Conservation (phyloP, 2,113 vertebrate genomes). For the Phalacrocorax carbo region DNA sequence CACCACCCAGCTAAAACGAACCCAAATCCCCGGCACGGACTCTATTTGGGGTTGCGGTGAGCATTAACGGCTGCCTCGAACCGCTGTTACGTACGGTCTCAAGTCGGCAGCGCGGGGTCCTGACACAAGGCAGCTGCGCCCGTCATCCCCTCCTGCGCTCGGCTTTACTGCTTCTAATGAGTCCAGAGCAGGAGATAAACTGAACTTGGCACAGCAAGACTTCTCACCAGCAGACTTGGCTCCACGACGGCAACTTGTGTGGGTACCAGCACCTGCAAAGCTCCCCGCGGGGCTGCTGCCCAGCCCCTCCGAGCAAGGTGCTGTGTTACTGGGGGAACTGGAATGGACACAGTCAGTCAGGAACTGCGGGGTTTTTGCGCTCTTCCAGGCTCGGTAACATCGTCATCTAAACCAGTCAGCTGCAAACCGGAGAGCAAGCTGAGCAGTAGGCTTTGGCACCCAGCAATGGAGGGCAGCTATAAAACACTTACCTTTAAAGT, state of each 20-base stretch:
- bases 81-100: neutral
- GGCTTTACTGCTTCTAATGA: neutral
- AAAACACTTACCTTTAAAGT: neutral
- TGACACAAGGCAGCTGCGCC: neutral
- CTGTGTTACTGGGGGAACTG: neutral
- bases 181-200: neutral
- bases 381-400: neutral
- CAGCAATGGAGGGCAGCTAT: neutral
- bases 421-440: neutral
- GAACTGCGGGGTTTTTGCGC: neutral
- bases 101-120: neutral
- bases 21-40: neutral
- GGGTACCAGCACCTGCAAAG: constrained; percentile 22
- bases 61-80: neutral
- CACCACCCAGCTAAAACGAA: neutral
- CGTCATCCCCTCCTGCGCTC: neutral
- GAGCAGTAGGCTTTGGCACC: neutral
- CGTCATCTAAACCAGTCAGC: neutral
- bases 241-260: neutral
- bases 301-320: neutral
- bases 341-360: neutral
- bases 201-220: neutral
- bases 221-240: neutral
- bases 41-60: neutral
- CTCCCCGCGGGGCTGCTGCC: neutral